Evolutionary conservation across 2,113 vertebrate genomes (phyloP), one percentile per base, ranked within the genome.

Genomic region (Fukomys damarensis): DNA sequence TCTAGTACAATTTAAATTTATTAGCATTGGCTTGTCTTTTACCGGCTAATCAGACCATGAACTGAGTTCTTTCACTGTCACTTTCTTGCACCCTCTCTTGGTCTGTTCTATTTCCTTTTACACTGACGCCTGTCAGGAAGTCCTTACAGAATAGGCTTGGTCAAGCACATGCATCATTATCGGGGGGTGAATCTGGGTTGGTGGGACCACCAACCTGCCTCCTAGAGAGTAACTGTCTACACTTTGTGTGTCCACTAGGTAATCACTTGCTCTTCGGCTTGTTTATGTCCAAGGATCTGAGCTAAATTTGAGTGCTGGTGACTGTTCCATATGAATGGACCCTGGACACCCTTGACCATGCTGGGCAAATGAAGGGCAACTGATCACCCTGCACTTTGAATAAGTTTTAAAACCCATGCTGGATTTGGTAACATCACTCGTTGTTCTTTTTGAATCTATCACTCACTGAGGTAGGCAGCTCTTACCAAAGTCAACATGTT

Each of bases 361-460:
- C n/a, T 14, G 56, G n/a, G 10, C 54, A 80, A 41, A 14, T 19
- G 2, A 14, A 32, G 79, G 70, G 6, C 14, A 61, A 24, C 41
- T 12, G 14, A 11, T 65, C 9, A 0, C 59, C 35, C 43, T 80
- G n/a, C 3, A 46, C 3, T 93, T 86, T 26, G 54, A 74, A n/a
- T n/a, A 38, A 30, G 30, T 46, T 58, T 90, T 19, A 89, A 54
- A 26, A 22, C 19, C 68, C 70, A 63, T 8, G 28, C 28, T 93
- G 68, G n/a, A 68, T 61, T 68, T 79, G 68, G 49, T 84, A 30
- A 30, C 1, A 49, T 80, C 28, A 5, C 30, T 93, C 20, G 17
- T 7, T 65, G 24, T 56, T 79, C 68, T 74, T 84, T 89, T 65
- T n/a, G 91, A 77, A 90, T 79, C 17, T 82, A 54, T 5, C 26